Percentiles rank a stretch among this genome's conserved stretches.
Evolutionary conservation across 1,140 invertebrate genomes (phyloP).

Genomic region (Sminthurides bifidus): DNA sequence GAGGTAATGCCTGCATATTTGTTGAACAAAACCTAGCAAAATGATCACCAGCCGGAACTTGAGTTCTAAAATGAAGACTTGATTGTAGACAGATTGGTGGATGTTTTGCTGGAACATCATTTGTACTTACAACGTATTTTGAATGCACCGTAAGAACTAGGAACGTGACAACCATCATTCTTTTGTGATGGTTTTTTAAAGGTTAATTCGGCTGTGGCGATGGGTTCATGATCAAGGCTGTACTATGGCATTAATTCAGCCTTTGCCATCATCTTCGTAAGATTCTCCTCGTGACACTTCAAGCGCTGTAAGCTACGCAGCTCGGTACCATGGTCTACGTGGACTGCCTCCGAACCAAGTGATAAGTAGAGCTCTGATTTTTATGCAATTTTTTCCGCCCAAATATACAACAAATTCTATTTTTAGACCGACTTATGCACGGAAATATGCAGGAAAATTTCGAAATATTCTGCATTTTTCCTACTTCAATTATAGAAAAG

Average conservation of each 20-base stretch:
- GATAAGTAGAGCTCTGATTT: conserved; percentile 4
- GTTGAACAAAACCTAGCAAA: background rate
- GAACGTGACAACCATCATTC: background rate
- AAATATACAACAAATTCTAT: too few species aligned
- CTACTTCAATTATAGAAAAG: too few species aligned
- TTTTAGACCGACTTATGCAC: too few species aligned
- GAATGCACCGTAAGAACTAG: background rate
- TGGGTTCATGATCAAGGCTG: conserved; percentile 26
- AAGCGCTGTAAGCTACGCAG: conserved; percentile 3
- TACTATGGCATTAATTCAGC: conserved; percentile 23
- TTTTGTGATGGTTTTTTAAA: conserved; percentile 1
- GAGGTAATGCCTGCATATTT: conserved; percentile 16
- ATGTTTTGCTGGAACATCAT: conserved; percentile 37
- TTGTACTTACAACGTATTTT: conserved; percentile 31
- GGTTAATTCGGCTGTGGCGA: conserved; percentile 28
- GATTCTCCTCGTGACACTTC: background rate
- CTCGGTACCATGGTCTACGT: conserved; percentile 20
- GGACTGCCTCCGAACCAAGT: conserved; percentile 1
- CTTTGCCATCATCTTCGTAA: background rate
- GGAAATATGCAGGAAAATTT: too few species aligned
- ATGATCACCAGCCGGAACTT: too few species aligned
- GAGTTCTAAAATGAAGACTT: background rate
- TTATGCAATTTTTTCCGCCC: too few species aligned
- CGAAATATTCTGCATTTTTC: too few species aligned
- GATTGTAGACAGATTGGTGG: conserved; percentile 29